Conservation (phyloP, 2,888 invertebrate species). For the Hipparchia semele region DNA sequence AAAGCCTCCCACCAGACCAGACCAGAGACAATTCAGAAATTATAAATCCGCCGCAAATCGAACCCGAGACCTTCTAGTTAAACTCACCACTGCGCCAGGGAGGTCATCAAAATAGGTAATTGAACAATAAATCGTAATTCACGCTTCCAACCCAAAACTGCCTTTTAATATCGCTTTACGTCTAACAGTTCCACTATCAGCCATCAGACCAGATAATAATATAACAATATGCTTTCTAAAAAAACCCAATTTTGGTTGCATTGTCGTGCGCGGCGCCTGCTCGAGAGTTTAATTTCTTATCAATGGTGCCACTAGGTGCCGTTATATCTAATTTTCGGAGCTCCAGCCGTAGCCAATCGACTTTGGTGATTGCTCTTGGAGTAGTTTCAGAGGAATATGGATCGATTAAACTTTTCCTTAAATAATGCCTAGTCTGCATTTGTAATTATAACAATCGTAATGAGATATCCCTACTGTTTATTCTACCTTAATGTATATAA, state of each 20-base stretch:
- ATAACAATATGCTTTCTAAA: constrained; percentile 63
- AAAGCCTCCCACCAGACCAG: too few species aligned
- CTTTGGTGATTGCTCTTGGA: constrained; percentile 36
- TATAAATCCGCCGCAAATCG: too few species aligned
- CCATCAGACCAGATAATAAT: constrained; percentile 45
- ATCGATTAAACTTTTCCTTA: constrained; percentile 32
- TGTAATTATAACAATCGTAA: too few species aligned
- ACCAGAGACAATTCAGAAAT: too few species aligned
- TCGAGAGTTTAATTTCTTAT: constrained; percentile 64
- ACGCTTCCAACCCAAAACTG: neutral
- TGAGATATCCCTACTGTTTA: too few species aligned
- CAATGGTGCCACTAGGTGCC: constrained; percentile 65
- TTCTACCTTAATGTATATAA: too few species aligned
- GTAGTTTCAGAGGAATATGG: constrained; percentile 18
- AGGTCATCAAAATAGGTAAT: too few species aligned
- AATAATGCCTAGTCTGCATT: too few species aligned
- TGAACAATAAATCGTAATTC: neutral
- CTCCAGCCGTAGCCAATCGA: constrained; percentile 39
- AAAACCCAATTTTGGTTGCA: constrained; percentile 60
- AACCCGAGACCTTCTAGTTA: too few species aligned
- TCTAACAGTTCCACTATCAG: constrained; percentile 22
- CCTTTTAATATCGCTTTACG: constrained; percentile 16
- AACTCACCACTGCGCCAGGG: too few species aligned
- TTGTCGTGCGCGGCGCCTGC: constrained; percentile 53
- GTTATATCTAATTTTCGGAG: constrained; percentile 68